Conservation (phyloP, 2,888 invertebrate species). For the Lathronympha strigana region DNA sequence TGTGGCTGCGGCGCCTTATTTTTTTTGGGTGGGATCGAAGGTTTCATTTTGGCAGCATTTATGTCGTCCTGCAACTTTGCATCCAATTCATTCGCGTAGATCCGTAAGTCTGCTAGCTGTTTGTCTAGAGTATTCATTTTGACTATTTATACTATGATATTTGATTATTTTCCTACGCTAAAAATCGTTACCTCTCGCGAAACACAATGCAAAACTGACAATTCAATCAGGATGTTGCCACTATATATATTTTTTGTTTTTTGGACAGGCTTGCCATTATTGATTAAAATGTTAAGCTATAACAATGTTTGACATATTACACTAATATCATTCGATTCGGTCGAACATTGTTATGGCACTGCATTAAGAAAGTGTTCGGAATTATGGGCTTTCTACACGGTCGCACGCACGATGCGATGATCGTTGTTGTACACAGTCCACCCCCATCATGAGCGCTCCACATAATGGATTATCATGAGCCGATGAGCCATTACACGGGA, state of each 20-base stretch:
- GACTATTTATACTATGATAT: constrained; percentile 38
- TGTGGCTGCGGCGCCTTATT: constrained; percentile 76
- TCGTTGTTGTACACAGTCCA: too few relatives aligned
- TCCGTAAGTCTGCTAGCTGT: constrained; percentile 76
- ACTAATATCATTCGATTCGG: too few relatives aligned
- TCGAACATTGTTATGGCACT: neutral
- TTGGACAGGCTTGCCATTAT: too few relatives aligned
- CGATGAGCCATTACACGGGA: too few relatives aligned
- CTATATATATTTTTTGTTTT: too few relatives aligned
- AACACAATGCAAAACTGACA: constrained; percentile 42
- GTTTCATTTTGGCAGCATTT: constrained; percentile 77
- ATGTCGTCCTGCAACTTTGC: constrained; percentile 80
- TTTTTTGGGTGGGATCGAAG: constrained; percentile 79
- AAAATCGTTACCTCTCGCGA: constrained; percentile 39
- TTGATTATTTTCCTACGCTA: constrained; percentile 27
- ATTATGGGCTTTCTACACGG: too few relatives aligned
- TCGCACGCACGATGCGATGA: too few relatives aligned
- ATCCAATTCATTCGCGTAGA: constrained; percentile 79
- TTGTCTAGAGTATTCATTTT: constrained; percentile 78
- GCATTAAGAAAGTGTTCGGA: too few relatives aligned
- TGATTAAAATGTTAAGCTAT: neutral
- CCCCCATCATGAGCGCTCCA: too few relatives aligned
- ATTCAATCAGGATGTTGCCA: constrained; percentile 30
- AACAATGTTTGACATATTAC: too few relatives aligned
- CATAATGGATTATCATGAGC: too few relatives aligned